Conservation (phyloP, 2,797 vertebrate genomes). For the Spinus pinus region DNA sequence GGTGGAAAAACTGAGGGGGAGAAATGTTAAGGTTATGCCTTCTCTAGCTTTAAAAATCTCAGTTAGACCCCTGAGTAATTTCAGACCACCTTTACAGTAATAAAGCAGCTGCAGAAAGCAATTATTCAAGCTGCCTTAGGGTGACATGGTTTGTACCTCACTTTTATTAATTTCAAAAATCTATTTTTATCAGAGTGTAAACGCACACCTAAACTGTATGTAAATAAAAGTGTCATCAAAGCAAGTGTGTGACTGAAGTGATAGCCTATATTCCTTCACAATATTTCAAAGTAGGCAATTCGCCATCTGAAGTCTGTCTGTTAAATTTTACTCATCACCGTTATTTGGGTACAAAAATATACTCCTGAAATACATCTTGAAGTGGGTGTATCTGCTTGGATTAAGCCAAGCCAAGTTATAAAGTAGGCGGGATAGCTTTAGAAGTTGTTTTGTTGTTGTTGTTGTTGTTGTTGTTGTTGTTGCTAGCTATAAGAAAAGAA, state of each 20-base stretch:
- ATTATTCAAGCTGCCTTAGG: not conserved
- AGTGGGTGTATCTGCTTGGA: not conserved
- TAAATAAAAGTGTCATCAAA: not conserved
- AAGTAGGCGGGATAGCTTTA: not conserved
- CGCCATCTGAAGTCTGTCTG: not conserved
- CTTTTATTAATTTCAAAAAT: not conserved
- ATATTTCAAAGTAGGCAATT: not conserved
- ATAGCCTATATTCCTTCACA: not conserved
- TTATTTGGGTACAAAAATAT: not conserved
- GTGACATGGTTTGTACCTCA: not conserved
- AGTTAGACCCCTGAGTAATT: not conserved
- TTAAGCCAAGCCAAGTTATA: not conserved
- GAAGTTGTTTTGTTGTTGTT: not conserved
- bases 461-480: not conserved
- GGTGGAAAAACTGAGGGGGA: not conserved
- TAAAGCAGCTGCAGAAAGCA: not conserved
- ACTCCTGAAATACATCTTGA: not conserved
- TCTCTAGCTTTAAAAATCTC: not conserved
- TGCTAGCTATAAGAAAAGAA: not conserved
- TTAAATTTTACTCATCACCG: fast-evolving
- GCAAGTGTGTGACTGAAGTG: not conserved
- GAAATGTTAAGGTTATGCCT: not conserved
- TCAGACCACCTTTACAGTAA: not conserved
- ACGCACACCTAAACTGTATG: not conserved
- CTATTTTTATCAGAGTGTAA: not conserved